Base-by-base conservation (phyloP, 2,888 invertebrate genomes). In the Caenorhabditis uteleia region DNA sequence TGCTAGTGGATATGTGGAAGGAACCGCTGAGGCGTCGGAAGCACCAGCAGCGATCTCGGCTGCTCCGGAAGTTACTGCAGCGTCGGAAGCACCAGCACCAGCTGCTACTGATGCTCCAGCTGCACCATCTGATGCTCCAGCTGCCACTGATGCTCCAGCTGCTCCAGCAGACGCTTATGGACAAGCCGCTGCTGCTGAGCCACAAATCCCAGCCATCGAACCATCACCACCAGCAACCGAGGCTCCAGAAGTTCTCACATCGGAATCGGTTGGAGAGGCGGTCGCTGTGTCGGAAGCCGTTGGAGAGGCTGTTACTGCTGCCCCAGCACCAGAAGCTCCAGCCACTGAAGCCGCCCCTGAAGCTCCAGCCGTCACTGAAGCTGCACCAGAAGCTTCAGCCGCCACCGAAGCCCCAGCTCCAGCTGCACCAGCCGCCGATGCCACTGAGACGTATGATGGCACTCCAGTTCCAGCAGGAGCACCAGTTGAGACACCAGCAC, bases 21-120 rank as follows among this genome's bases (percentile, higher is more conserved):
- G 16, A 31, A 21, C 46, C n/a, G 33, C 34, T 20, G 18, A 8
- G 14, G 20, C 4, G 4, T 16, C 46, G 3, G 27, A 5, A 46
- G 33, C 46, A 16, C 29, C 43, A 16, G 36, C 55, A 5, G 39
- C 50, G 21, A 39, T 38, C 34, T 18, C 45, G 23, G 29, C 47
- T 4, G 57, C 51, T n/a, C 43, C 51, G 27, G 55, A 50, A 26
- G 47, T 14, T 23, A 40, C 20, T 38, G 46, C 54, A 14, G 31
- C 34, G 1, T n/a, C 45, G 7, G 54, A 21, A 16, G 5, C 55
- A 2, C 38, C 25, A n/a, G 61, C 40, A 10, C 26, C 26, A n/a
- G 36, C 31, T 3, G 36, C 23, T 25, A 14, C 53, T 20, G 33
- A 21, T 26, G 42, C 40, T 12, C 16, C 54, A 7, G 27, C 39